These are phyloP conservation scores for Balaeniceps rex DNA, from an alignment of 2,113 vertebrate genomes.

Conservation along the genomic window DNA sequence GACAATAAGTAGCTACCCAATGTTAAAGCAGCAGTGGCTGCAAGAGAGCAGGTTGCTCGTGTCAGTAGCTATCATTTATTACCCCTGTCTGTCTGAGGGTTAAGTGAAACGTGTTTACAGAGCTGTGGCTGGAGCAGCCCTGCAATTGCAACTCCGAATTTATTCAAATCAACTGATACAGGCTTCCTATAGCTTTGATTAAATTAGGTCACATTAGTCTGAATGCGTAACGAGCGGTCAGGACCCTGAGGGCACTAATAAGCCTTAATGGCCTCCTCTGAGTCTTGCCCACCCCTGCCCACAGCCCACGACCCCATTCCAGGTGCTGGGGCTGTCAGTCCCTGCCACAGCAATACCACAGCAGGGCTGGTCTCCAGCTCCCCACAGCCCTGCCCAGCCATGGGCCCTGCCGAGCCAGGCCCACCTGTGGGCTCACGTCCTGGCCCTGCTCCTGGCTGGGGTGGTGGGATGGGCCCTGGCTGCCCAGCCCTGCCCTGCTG, in stretches of 20 bases:
- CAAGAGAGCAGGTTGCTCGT: not conserved
- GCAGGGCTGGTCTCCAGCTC: not conserved
- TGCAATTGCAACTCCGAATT: not conserved
- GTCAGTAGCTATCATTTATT: not conserved
- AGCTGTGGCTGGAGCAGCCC: not conserved
- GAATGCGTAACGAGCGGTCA: not conserved
- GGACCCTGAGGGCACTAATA: not conserved
- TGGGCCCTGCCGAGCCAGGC: not conserved
- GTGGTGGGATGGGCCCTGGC: not conserved
- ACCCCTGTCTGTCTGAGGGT: not conserved
- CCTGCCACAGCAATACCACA: not conserved
- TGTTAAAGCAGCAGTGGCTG: not conserved
- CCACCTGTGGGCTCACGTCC: not conserved
- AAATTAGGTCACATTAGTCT: not conserved
- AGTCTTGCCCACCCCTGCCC: not conserved
- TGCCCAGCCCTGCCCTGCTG: not conserved
- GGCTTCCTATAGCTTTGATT: not conserved
- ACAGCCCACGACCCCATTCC: not conserved
- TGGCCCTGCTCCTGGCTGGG: not conserved
- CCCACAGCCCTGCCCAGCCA: not conserved
- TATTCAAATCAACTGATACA: not conserved
- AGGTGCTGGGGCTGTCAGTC: not conserved
- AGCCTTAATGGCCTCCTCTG: not conserved
- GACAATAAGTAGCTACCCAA: not conserved
- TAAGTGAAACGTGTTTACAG: not conserved